Base-by-base conservation (phyloP, 2,888 invertebrate species). In the Microchrysa polita region DNA sequence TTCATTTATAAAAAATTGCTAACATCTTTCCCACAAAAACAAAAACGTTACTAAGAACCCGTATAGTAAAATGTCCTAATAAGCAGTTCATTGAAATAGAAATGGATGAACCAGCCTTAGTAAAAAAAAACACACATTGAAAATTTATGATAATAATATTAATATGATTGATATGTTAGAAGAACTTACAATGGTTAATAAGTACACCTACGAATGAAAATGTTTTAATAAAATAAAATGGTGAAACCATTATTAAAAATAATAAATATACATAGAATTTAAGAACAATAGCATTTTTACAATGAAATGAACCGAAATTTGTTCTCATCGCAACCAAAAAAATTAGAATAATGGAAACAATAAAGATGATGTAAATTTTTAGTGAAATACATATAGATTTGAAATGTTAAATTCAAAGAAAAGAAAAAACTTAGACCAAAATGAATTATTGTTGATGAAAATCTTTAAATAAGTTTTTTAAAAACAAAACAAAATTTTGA, bases 211-310 rank as follows among this genome's bases (percentile, higher is more conserved):
- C 14, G 22, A 7, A 22, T 16, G 9, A 55, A 34, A 40, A 20
- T 55, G 42, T 55, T 69, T 69, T 40, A 34, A 16, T n/a, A n/a
- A n/a, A n/a, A n/a, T n/a, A n/a, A n/a, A n/a, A n/a, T n/a, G n/a
- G n/a, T 52, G 22, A 69, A 55, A 5, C 20, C n/a, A n/a, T n/a
- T n/a, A n/a, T n/a, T n/a, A n/a, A n/a, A n/a, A n/a, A n/a, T n/a
- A n/a, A n/a, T n/a, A n/a, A n/a, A n/a, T n/a, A 34, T 69, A 69
- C 7, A 40, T 18, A 34, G 12, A 34, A 34, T 34, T 34, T 69
- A 69, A 69, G 57, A 40, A 69, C 55, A 20, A 55, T 69, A 69
- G 69, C 69, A 69, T 69, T 69, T 69, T 69, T 69, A 69, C 69
- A 69, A 48, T 34, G 69, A 57, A 69, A 69, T 34, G 57, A 34